Conservation (phyloP, 2,888 invertebrate species). For the Sipha maydis region DNA sequence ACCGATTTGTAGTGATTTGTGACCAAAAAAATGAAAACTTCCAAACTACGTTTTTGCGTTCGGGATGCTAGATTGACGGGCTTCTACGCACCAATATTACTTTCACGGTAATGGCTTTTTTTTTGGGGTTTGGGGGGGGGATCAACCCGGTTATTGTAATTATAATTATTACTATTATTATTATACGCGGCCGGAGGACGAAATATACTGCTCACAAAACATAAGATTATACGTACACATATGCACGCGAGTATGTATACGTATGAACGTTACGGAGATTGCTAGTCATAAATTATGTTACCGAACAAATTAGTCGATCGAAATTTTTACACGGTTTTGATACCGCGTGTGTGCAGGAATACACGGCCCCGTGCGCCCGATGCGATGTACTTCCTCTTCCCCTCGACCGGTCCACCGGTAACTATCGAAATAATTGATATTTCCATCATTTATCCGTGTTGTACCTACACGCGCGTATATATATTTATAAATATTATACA, state of each 20-base stretch:
- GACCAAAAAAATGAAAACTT: no score
- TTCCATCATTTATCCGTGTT: neutral
- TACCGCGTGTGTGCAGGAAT: neutral
- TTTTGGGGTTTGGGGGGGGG: no score
- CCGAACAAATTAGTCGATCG: conserved; percentile 38
- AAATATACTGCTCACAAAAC: neutral
- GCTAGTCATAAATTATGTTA: conserved; percentile 8
- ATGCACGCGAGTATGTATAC: neutral
- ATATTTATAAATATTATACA: neutral
- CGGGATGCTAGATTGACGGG: no score
- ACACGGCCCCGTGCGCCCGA: no score
- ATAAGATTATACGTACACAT: neutral
- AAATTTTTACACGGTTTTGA: conserved; percentile 28
- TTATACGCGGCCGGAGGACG: no score
- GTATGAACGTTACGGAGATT: neutral
- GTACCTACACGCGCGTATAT: neutral
- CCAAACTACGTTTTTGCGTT: no score
- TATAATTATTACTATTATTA: no score
- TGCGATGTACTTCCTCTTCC: neutral
- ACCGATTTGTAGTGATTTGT: no score
- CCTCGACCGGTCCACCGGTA: neutral
- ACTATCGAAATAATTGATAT: conserved; percentile 5
- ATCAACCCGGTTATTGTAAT: no score
- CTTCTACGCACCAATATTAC: no score
- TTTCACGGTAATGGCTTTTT: no score